Evolutionary conservation across 2,113 vertebrate species (phyloP), one percentile per base, ranked within the genome.

Genomic region (Perca schrenkii): DNA sequence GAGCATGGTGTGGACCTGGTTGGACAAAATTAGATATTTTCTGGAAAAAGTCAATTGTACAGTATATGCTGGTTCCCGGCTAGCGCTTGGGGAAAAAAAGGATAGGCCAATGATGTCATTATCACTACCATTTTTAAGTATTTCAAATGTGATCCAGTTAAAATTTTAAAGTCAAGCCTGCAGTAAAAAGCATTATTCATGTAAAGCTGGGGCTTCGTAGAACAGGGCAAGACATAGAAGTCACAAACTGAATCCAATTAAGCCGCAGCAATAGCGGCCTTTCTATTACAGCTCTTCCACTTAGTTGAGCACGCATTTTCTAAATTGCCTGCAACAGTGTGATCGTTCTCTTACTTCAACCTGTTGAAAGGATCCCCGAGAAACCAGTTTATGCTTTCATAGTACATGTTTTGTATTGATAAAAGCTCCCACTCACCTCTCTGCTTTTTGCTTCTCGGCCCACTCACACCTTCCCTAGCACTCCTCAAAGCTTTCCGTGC

Each of bases 401-500:
- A 12, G 19, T 2, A 1, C 49, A 62, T n/a, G 1, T n/a, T 79
- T 65, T 50, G 34, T 60, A 28, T 64, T 56, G 73, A 47, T 7
- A 22, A 12, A 64, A 70, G 68, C 68, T 80, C 71, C 83, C 60
- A 89, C 94, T 94, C 87, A 95, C 94, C 92, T 91, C 78, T 88
- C 43, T 46, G 80, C 60, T 90, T 93, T 85, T 84, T 93, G 57
- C 86, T 91, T 13, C 70, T 91, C 31, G 79, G 86, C 72, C 86
- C 88, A 73, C 90, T 82, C 65, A 11, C 74, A 4, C 82, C 80
- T 68, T 88, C 90, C 31, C 80, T 68, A 2, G 72, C 70, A 13
- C 80, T 93, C 77, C 85, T 92, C 85, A 94, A 75, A 81, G 91
- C 91, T 66, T 79, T 93, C 19, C 89, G 87, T 17, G 91, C 93